Base-by-base conservation (phyloP, 53 echinoderm and acorn worm genomes). In the Luidia sarsii region DNA sequence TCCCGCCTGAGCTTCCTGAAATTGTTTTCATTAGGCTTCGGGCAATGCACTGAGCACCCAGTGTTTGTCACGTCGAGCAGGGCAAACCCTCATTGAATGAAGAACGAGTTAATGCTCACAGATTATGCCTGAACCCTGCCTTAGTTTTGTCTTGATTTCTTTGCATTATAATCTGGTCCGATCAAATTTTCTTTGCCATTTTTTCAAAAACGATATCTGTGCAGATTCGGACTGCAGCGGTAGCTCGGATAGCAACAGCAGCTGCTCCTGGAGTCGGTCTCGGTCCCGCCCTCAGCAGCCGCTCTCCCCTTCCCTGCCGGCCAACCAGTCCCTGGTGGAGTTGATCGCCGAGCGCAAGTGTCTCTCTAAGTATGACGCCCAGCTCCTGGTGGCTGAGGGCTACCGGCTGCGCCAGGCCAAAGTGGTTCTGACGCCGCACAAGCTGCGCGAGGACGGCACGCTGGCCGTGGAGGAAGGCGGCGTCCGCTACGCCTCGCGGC, bases 301-400 rank as follows among this genome's bases (percentile, higher is more conserved):
- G 25, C 82, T 74, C 52, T 87, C 85, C 3, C 87, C 94, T 1
- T 90, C 94, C 28, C 64, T 82, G 21, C 82, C 75, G 24, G 80
- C 87, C 32, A 94, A 94, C 49, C 85, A 95, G 72, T 45, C 77
- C n/a, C 87, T 95, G 15, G 89, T 95, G 7, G 84, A 95, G 46
- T 55, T 92, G 49, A 68, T 95, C 23, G 95, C 95, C 2, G 87
- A 95, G 73, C 80, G 82, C 64, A 88, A 92, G 77, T 85, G 95
- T 65, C 86, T 96, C 24, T 90, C 97, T 16, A 82, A 82, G 64
- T 93, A 63, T 43, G 97, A 96, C 52, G 93, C 93, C 9, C 81
- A 93, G 52, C 90, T 96, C 10, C 70, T 93, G 60, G 70, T 92
- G 11, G 97, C 97, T 2, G 92, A 96, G 55, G 97, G 97, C 19